Percentiles rank a stretch among this genome's conserved stretches.
Evolutionary conservation across 2,888 invertebrate species (phyloP).

Genomic region (Orgyia antiqua): DNA sequence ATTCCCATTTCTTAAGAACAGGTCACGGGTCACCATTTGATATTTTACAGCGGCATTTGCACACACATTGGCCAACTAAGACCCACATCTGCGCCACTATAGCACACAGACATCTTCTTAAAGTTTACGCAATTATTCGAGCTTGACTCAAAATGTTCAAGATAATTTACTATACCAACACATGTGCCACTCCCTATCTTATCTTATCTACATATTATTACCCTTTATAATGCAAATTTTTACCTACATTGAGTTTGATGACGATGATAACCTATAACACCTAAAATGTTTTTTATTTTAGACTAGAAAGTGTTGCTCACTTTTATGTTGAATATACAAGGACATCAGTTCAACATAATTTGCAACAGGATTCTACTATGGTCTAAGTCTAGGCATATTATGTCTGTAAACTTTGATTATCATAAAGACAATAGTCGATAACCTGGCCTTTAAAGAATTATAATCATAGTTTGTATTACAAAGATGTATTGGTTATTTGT

Average conservation of each 20-base stretch:
- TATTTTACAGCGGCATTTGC: slow-evolving; percentile 67
- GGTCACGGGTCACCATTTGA: slow-evolving; percentile 60
- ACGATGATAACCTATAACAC: too few species aligned
- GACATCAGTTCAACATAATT: slow-evolving; percentile 14
- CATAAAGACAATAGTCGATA: too few species aligned
- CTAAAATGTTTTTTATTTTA: slow-evolving; percentile 13
- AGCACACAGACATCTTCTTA: slow-evolving; percentile 37
- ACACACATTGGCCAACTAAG: slow-evolving; percentile 54
- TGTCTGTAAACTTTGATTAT: too few species aligned
- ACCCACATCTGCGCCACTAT: slow-evolving; percentile 34
- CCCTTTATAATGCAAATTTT: slow-evolving; percentile 11
- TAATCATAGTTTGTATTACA: too few species aligned
- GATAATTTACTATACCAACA: slow-evolving; percentile 27
- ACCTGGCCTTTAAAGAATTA: too few species aligned
- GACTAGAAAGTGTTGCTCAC: slow-evolving; percentile 3
- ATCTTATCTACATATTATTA: slow-evolving; percentile 23
- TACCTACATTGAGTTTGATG: neutral
- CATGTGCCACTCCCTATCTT: slow-evolving; percentile 26
- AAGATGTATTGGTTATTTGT: too few species aligned
- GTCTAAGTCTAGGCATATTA: too few species aligned
- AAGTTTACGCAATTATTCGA: slow-evolving; percentile 53
- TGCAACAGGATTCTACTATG: slow-evolving; percentile 12
- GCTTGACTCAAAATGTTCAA: slow-evolving; percentile 29
- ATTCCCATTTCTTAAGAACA: slow-evolving; percentile 48
- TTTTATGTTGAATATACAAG: slow-evolving; percentile 11